Conservation (phyloP, 2,113 vertebrate genomes). For the Raja brachyura region DNA sequence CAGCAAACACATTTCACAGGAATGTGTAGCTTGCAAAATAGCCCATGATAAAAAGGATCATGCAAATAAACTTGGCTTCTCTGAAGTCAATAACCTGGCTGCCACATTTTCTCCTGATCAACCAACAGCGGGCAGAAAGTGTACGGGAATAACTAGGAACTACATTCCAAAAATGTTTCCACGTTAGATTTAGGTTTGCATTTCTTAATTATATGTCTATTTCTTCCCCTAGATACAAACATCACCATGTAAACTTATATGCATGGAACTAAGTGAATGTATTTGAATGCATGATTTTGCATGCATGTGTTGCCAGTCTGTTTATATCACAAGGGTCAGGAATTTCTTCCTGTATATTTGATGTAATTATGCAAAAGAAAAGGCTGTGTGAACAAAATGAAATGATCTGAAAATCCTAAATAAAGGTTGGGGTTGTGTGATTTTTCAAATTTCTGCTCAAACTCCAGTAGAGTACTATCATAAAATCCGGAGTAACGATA, state of each 20-base stretch:
- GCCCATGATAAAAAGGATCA: not conserved
- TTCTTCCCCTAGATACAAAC: not conserved
- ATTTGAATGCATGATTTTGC: not conserved
- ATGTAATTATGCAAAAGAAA: not conserved
- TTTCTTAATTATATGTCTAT: not conserved
- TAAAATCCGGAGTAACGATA: not conserved
- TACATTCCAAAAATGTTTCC: not conserved
- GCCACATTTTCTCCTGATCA: not conserved
- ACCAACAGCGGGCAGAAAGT: not conserved
- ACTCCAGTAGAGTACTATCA: not conserved
- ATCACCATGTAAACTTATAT: not conserved
- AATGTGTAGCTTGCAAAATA: not conserved
- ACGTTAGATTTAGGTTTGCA: not conserved
- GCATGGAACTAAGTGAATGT: not conserved
- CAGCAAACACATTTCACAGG: slow-evolving; percentile 23
- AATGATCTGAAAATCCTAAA: not conserved
- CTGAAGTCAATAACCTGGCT: slow-evolving; percentile 26
- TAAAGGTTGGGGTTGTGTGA: not conserved
- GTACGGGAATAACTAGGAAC: not conserved
- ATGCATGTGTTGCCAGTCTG: not conserved
- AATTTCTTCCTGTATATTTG: not conserved
- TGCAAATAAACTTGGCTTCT: slow-evolving; percentile 17
- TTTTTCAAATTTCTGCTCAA: not conserved
- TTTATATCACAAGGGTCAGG: not conserved
- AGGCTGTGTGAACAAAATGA: not conserved